A percentile compares a stretch with the other conserved stretches of the same genome.
Conservation (phyloP, 2,888 invertebrate species). For the Apamea sordens region DNA sequence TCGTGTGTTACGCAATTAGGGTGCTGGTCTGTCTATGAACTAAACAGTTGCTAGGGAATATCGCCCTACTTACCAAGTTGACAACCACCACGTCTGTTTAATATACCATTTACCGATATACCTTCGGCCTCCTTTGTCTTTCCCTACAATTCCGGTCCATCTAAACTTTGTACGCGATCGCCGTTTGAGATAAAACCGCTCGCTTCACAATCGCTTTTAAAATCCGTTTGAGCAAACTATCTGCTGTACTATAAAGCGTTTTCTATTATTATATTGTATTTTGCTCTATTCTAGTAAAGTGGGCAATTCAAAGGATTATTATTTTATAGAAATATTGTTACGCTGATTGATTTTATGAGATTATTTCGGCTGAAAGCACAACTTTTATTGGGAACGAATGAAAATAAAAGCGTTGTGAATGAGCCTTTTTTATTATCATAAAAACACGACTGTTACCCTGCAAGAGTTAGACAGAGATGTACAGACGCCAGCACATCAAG, state of each 20-base stretch:
- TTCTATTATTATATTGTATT: slow-evolving; percentile 35
- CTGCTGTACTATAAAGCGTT: slow-evolving; percentile 20
- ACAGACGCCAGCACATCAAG: no score
- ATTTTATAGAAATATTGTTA: slow-evolving; percentile 11
- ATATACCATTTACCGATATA: slow-evolving; percentile 23
- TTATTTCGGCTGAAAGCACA: slow-evolving; percentile 3
- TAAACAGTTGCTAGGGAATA: background rate
- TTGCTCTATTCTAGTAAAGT: slow-evolving; percentile 17
- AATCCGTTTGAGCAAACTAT: slow-evolving; percentile 56
- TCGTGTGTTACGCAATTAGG: no score
- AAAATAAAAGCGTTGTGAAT: slow-evolving; percentile 7
- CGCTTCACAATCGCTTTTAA: slow-evolving; percentile 54
- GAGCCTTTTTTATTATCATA: background rate
- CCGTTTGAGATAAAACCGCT: slow-evolving; percentile 42
- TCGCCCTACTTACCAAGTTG: background rate
- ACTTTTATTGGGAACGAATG: background rate
- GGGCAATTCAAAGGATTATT: background rate
- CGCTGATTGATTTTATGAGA: slow-evolving; percentile 5
- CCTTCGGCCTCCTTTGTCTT: slow-evolving; percentile 42
- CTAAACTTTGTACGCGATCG: slow-evolving; percentile 48
- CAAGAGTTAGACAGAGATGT: no score
- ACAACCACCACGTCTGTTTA: background rate
- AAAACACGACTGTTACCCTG: background rate
- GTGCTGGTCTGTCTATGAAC: background rate
- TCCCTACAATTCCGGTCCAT: slow-evolving; percentile 28